phyloP scores from a whole-genome alignment of 2,797 vertebrate genomes.

The Sciurus carolinensis region DNA sequence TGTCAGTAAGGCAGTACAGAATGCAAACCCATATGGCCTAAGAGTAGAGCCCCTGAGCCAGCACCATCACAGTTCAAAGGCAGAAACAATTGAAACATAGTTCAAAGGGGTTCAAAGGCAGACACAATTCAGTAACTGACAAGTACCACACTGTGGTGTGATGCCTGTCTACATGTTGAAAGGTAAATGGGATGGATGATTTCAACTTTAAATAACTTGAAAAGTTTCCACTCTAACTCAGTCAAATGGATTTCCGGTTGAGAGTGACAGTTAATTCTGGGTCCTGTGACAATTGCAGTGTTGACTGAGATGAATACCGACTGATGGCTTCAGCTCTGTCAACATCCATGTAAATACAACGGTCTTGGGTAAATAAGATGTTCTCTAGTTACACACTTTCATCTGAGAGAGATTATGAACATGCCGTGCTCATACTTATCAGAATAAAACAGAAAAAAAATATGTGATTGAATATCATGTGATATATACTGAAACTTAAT shows the following conservation, averaged over 20 bases:
- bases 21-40: background rate
- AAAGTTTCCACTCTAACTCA: slow-evolving; percentile 1
- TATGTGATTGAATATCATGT: background rate
- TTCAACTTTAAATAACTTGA: slow-evolving; percentile 15
- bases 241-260: slow-evolving; percentile 3
- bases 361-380: background rate
- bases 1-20: background rate
- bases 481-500: background rate
- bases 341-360: background rate
- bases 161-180: slow-evolving; percentile 18
- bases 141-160: background rate
- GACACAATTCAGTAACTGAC: background rate
- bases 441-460: slow-evolving; percentile 13
- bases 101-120: background rate
- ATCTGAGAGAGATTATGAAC: background rate
- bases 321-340: background rate
- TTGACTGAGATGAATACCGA: slow-evolving; percentile 30
- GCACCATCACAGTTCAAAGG: background rate
- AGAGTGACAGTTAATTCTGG: slow-evolving; percentile 11
- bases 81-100: background rate
- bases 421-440: background rate
- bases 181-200: background rate
- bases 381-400: background rate
- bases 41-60: background rate
- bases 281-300: background rate